These are phyloP conservation scores for Yponomeuta plumbellus DNA, from an alignment of 2,888 invertebrate genomes.

Conservation along the genomic window DNA sequence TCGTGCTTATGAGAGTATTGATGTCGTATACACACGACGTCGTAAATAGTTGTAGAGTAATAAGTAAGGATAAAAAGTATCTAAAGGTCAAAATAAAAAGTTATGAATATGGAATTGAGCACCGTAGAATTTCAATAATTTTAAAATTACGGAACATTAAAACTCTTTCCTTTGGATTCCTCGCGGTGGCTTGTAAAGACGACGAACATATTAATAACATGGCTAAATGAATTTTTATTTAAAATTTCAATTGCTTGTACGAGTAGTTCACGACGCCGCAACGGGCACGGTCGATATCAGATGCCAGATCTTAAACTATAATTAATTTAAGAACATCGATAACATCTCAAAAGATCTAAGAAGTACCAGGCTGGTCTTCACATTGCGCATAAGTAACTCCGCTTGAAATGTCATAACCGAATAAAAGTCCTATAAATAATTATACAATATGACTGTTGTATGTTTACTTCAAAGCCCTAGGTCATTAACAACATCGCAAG, in stretches of 20 bases:
- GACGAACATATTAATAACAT: slow-evolving; percentile 4
- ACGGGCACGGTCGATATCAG: slow-evolving; percentile 13
- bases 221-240: slow-evolving; percentile 16
- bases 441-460: not conserved
- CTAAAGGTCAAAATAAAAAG: not conserved
- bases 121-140: not conserved
- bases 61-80: not conserved
- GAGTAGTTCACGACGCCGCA: slow-evolving; percentile 6
- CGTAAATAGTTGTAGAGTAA: not conserved
- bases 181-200: slow-evolving; percentile 2
- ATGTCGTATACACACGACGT: not conserved
- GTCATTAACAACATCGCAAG: slow-evolving; percentile 5
- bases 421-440: slow-evolving; percentile 1
- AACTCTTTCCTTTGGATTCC: not conserved
- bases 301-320: slow-evolving; percentile 24
- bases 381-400: not conserved
- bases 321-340: slow-evolving; percentile 28
- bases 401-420: slow-evolving; percentile 9
- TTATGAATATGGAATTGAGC: not conserved
- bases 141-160: not conserved
- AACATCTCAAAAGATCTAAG: slow-evolving; percentile 23
- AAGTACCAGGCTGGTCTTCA: not conserved
- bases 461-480: slow-evolving; percentile 8
- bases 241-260: slow-evolving; percentile 14
- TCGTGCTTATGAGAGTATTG: not conserved